A percentile compares a stretch with the other conserved stretches of the same genome.
Conservation (phyloP, 1,140 invertebrate species). For the Cephus cinctus region DNA sequence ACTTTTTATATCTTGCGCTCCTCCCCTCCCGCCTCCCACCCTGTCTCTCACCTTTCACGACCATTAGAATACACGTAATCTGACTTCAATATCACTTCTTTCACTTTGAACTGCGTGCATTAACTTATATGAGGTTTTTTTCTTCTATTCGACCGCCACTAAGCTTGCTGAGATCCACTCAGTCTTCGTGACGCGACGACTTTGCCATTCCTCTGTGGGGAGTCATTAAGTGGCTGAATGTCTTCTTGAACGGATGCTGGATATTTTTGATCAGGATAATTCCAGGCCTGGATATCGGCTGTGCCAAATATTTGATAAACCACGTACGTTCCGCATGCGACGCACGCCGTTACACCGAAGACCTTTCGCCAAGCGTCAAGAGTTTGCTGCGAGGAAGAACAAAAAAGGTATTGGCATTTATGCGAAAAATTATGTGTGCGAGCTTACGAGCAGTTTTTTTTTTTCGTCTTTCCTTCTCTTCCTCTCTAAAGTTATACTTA, state of each 20-base stretch:
- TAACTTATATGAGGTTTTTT: too few species aligned
- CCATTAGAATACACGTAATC: too few species aligned
- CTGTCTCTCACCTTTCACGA: too few species aligned
- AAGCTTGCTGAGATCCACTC: too few species aligned
- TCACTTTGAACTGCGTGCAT: too few species aligned
- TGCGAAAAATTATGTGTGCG: background rate
- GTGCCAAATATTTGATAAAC: conserved; percentile 71
- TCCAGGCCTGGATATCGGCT: conserved; percentile 65
- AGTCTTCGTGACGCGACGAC: too few species aligned
- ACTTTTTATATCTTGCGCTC: conserved; percentile 13
- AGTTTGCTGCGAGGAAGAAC: conserved; percentile 54
- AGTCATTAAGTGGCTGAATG: conserved; percentile 45
- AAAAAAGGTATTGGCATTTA: conserved; percentile 18
- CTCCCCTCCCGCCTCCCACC: too few species aligned
- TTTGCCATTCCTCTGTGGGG: conserved; percentile 32
- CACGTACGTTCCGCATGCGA: conserved; percentile 67
- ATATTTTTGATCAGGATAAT: conserved; percentile 56
- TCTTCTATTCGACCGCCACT: too few species aligned
- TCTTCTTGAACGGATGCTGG: conserved; percentile 42
- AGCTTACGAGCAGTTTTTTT: background rate
- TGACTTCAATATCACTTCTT: too few species aligned
- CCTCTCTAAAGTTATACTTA: conserved; percentile 35
- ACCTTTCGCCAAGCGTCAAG: conserved; percentile 71
- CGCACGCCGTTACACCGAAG: conserved; percentile 66
- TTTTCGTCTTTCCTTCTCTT: too few species aligned